Base-by-base conservation (phyloP, 2,797 vertebrate genomes). In the Dicrostonyx torquatus region DNA sequence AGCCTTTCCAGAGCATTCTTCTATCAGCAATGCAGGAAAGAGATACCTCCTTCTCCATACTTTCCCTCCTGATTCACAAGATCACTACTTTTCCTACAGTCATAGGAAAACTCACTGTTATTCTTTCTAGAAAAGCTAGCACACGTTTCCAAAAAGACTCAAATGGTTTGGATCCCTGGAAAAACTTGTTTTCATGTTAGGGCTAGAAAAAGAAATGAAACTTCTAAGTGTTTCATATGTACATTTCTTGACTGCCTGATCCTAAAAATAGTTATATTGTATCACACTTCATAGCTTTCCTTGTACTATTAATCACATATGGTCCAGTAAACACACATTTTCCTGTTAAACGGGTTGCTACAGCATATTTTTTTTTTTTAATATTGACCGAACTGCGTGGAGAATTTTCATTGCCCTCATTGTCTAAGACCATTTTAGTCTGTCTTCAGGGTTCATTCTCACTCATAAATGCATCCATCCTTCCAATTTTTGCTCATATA, bases 341-440 rank as follows among this genome's bases (percentile, higher is more conserved):
- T 94, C 3, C 53, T 10, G 6, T 26, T 83, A 72, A 96, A 86
- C 24, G 72, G 12, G 13, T 45, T 26, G 66, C 14, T 70, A 86
- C 80, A 91, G 40, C 93, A 87, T n/a, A n/a, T n/a, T n/a, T 37
- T 66, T 87, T 93, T 7, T 22, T 87, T 92, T 86, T 55, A 80
- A 64, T 79, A 75, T 12, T 9, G 10, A n/a, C 29, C 34, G 4
- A 93, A 68, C 2, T 72, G 7, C 8, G 34, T 66, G 29, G 26
- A 82, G 34, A 93, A 40, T 48, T 37, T 62, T 6, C 13, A 34
- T 90, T 11, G 29, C 8, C 14, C 2, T 24, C 10, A 62, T 13
- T 5, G 6, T 34, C 20, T 34, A 14, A 53, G 15, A n/a, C 34
- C 6, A 8, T 7, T 2, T 4, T 7, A 79, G 29, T 40, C 7